A percentile compares a stretch with the other conserved stretches of the same genome.
These are phyloP conservation scores for Drosophila merina DNA, from an alignment of 2,888 invertebrate species.

Conservation along the genomic window DNA sequence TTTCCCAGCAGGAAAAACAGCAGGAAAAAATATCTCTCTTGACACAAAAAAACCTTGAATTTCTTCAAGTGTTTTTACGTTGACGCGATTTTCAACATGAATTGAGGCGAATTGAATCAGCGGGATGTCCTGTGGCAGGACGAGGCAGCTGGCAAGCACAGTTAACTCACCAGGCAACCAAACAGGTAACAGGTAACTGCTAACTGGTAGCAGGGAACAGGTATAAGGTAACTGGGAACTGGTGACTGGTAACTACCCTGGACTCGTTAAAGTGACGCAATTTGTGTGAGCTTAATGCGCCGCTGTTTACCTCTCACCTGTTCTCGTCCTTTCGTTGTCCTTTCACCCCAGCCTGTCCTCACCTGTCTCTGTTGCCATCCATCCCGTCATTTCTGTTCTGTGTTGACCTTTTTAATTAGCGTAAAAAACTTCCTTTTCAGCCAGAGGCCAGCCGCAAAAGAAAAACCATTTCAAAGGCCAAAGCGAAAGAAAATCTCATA, in stretches of 20 bases:
- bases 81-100: slow-evolving; percentile 55
- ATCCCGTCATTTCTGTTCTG: slow-evolving; percentile 31
- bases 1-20: neutral
- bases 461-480: slow-evolving; percentile 5
- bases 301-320: slow-evolving; percentile 10
- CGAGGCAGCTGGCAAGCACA: neutral
- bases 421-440: slow-evolving; percentile 13
- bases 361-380: neutral
- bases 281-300: slow-evolving; percentile 23
- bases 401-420: slow-evolving; percentile 51
- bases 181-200: neutral
- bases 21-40: neutral
- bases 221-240: neutral
- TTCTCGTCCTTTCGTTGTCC: neutral
- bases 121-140: slow-evolving; percentile 5
- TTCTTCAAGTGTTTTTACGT: slow-evolving; percentile 34
- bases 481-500: neutral
- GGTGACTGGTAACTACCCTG: slow-evolving; percentile 3
- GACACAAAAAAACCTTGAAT: neutral
- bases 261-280: slow-evolving; percentile 25
- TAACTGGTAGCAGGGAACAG: neutral
- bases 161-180: neutral
- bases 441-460: neutral
- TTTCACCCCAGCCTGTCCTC: neutral
- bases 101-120: slow-evolving; percentile 52